These are phyloP conservation scores for Drosophila cognata DNA, from an alignment of 2,888 invertebrate genomes.

Conservation along the genomic window DNA sequence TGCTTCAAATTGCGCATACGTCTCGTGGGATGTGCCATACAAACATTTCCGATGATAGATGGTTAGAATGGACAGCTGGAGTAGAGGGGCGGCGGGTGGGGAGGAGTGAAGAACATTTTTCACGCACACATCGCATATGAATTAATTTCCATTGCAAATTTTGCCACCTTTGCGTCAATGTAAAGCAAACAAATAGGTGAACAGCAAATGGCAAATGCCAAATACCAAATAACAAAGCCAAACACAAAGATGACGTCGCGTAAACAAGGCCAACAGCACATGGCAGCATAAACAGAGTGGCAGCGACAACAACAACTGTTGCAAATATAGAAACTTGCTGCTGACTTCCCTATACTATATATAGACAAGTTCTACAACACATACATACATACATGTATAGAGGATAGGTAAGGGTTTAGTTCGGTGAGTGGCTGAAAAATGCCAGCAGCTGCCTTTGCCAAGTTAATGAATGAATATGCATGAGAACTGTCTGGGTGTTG, in stretches of 20 bases:
- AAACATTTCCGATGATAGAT: conserved; percentile 45
- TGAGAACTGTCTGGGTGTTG: conserved; percentile 38
- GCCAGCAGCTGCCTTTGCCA: conserved; percentile 68
- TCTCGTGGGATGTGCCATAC: conserved; percentile 40
- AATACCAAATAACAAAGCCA: conserved; percentile 46
- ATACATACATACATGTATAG: conserved; percentile 18
- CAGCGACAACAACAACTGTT: conserved; percentile 18
- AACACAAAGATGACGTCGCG: conserved; percentile 69
- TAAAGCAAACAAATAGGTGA: conserved; percentile 67
- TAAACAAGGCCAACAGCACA: conserved; percentile 72
- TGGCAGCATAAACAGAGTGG: conserved; percentile 66
- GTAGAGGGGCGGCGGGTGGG: background rate
- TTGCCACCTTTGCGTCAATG: conserved; percentile 69
- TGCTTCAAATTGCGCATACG: conserved; percentile 42
- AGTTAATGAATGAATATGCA: conserved; percentile 77
- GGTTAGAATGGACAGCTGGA: conserved; percentile 5
- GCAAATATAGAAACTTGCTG: conserved; percentile 43
- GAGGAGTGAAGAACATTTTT: background rate
- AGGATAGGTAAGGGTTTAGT: conserved; percentile 26
- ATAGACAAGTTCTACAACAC: background rate
- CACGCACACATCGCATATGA: conserved; percentile 49
- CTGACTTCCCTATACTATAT: conserved; percentile 21
- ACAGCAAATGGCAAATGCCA: conserved; percentile 39
- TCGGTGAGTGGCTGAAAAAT: conserved; percentile 49
- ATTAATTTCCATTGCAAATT: conserved; percentile 77